Conservation (phyloP, 1,140 invertebrate genomes). For the Pomacea maculata region DNA sequence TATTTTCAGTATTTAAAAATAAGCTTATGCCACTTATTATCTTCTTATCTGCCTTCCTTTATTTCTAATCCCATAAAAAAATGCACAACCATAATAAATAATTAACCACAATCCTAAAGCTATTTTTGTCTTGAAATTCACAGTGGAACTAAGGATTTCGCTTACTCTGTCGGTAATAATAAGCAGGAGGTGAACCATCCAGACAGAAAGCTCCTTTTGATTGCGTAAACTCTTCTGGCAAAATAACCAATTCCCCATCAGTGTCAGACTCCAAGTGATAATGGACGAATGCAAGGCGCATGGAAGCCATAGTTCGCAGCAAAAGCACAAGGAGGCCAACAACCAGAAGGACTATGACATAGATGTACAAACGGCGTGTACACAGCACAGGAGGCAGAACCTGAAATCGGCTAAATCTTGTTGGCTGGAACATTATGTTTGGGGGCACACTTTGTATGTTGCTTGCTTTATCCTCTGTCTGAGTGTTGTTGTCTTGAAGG, state of each 20-base stretch:
- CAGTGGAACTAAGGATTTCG: no score
- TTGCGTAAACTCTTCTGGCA: conserved; percentile 40
- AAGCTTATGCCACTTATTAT: no score
- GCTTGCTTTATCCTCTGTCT: no score
- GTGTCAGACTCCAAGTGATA: conserved; percentile 46
- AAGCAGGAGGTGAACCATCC: conserved; percentile 55
- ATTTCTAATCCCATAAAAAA: not conserved
- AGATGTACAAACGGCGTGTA: conserved; percentile 43
- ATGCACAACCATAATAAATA: not conserved
- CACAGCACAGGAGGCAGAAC: conserved; percentile 37
- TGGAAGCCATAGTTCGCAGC: conserved; percentile 36
- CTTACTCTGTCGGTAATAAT: conserved; percentile 50
- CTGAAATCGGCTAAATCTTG: conserved; percentile 31
- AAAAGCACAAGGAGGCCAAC: conserved; percentile 37
- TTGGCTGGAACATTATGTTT: conserved; percentile 18
- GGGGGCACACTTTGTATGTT: no score
- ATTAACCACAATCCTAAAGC: no score
- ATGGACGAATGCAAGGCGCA: conserved; percentile 44
- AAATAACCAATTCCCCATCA: conserved; percentile 49
- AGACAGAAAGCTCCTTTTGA: conserved; percentile 41
- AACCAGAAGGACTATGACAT: conserved; percentile 33
- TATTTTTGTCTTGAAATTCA: no score
- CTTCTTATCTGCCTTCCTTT: no score
- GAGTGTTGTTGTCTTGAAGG: no score
- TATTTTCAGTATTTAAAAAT: no score